A percentile compares a stretch with the other conserved stretches of the same genome.
Conservation (phyloP, 2,888 invertebrate species). For the Halocaridina rubra region DNA sequence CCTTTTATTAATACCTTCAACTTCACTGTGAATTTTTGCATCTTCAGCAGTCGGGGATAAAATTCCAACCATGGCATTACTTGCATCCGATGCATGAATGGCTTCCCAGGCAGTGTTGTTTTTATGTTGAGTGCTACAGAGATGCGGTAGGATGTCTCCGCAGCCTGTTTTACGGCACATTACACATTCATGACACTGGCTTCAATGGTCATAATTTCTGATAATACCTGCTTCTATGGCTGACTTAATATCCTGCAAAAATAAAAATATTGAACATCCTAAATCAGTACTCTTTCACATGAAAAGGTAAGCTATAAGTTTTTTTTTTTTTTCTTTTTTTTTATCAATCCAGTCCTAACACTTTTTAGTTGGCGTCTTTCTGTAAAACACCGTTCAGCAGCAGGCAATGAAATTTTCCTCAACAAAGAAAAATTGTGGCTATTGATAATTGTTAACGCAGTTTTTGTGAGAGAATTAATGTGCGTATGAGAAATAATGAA, state of each 20-base stretch:
- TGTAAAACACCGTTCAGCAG: no score
- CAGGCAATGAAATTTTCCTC: no score
- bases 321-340: no score
- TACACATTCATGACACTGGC: not conserved
- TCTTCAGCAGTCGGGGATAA: not conserved
- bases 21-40: conserved; percentile 7
- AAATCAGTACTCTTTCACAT: no score
- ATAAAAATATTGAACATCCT: no score
- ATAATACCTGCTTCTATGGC: conserved; percentile 22
- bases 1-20: not conserved
- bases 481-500: no score
- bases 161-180: not conserved
- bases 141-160: not conserved
- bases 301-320: no score
- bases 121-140: not conserved
- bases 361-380: no score
- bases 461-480: no score
- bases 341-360: no score
- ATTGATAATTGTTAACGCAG: no score
- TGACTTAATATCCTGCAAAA: not conserved
- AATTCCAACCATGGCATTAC: not conserved
- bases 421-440: no score
- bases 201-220: not conserved
- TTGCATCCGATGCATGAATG: not conserved
- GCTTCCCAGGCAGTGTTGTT: conserved; percentile 17